Base-by-base conservation (phyloP, 1,140 invertebrate species). In the Papilio aristodemus region DNA sequence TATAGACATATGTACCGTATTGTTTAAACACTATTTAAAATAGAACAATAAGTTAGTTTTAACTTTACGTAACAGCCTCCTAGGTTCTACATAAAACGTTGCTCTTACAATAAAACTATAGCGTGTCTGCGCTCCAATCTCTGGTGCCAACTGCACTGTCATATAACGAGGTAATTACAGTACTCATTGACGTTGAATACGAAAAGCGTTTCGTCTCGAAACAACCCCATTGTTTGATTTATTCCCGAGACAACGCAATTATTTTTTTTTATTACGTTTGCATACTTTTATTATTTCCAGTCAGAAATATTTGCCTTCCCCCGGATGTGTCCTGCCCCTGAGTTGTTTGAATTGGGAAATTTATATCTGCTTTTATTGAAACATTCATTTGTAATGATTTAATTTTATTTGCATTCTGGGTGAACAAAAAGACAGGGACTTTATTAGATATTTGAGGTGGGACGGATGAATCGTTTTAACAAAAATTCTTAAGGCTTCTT, bases 101-200 rank as follows among this genome's bases (percentile, higher is more conserved):
- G 11, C 13, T 39, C 10, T 13, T 39, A 4, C 11, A 13, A 39
- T 39, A 39, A 13, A 37, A 4, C 27, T 11, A 58, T 32, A n/a
- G 3, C 25, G 37, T 6, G n/a, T 25, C 57, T 7, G 11, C 27
- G 32, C 46, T 17, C 17, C 50, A 6, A 32, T 22, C 17, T 13
- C 17, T 39, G 13, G 38, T 43, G 60, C 17, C 59, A 68, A 69
- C 36, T 70, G 36, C 71, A 70, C 43, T 37, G 38, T 46, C 69
- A 64, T 36, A 67, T 78, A 78, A 80, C 76, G 72, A 78, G 78
- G 72, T 73, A 80, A 80, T 80, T 76, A 76, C 71, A 75, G 71
- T 69, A 69, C 27, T 62, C 70, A 67, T 70, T 32, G 66, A 76
- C 72, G 71, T 72, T 76, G 72, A 69, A 38, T 58, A 43, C 36